Evolutionary conservation across 2,888 invertebrate genomes (phyloP), one percentile per base, ranked within the genome.

Genomic region (Nymphalis c-album): DNA sequence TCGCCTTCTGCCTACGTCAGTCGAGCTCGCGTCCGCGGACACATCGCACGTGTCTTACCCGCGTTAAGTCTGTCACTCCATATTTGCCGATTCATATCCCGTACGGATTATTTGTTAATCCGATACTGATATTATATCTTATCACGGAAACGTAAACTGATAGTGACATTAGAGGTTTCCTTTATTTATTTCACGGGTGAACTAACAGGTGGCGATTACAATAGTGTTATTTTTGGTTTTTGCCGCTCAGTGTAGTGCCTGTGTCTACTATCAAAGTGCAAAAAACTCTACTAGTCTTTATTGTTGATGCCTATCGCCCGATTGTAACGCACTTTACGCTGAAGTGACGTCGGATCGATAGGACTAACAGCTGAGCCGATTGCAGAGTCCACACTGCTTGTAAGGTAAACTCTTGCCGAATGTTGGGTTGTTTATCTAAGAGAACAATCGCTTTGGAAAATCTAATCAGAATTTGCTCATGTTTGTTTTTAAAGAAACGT

Each of bases 161-260:
- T 73, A 73, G 76, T 73, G 76, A 61, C 71, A 70, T 69, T 65
- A 63, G 64, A 63, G 13, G 31, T 63, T 64, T 62, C 45, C 55
- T 45, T 13, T 60, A 60, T 71, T 63, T 60, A 64, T 63, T 69
- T 60, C 8, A 10, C 35, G 57, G 67, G 69, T 74, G 70, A 22
- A 78, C 81, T 78, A 88, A 87, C 88, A 88, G 87, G 87, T 88
- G 88, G 83, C 76, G 64, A 78, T 82, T 85, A 77, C 76, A 77
- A 78, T 79, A 80, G 84, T 85, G 81, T 85, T 86, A 83, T 83
- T 85, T 86, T 83, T 78, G 82, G 83, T 83, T 63, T 81, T 83
- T 79, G 78, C 73, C 64, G 51, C 74, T 72, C 74, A 79, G 81
- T 82, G 80, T 81, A 80, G 82, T 85, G 82, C 73, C 76, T 80